Conservation (phyloP, 2,888 invertebrate genomes). For the Limnephilus auricula region DNA sequence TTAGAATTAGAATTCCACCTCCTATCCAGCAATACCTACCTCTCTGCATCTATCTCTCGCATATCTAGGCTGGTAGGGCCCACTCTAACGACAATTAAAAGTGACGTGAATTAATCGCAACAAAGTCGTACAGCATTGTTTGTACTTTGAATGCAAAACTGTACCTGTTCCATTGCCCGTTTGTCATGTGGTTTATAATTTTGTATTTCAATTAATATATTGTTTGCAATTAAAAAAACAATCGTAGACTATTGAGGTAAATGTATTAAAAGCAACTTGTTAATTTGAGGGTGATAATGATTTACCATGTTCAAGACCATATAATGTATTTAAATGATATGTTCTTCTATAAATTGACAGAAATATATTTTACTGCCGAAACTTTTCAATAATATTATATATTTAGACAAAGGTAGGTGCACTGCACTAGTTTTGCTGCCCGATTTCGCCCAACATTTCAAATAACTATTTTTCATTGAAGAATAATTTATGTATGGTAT, state of each 20-base stretch:
- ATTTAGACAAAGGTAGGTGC: too few species aligned
- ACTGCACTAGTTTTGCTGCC: too few species aligned
- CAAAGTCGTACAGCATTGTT: not conserved
- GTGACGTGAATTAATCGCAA: not conserved
- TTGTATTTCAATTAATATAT: not conserved
- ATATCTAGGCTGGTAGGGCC: not conserved
- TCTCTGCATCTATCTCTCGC: not conserved
- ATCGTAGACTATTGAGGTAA: not conserved
- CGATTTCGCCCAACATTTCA: too few species aligned
- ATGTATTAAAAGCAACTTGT: too few species aligned
- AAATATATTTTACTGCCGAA: too few species aligned
- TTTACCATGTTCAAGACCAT: too few species aligned
- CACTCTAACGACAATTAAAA: slow-evolving; percentile 3
- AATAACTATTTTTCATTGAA: too few species aligned
- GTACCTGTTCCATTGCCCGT: not conserved
- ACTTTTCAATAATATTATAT: too few species aligned
- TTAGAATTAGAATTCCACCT: not conserved
- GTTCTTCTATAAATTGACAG: too few species aligned
- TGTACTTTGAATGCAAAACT: not conserved
- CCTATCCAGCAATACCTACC: not conserved
- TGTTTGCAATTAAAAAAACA: not conserved
- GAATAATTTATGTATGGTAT: too few species aligned
- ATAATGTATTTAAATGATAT: too few species aligned
- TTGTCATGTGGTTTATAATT: not conserved
- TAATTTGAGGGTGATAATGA: too few species aligned